Evolutionary conservation across 2,888 invertebrate species (phyloP).

Genomic region (Mycalesis mineus): DNA sequence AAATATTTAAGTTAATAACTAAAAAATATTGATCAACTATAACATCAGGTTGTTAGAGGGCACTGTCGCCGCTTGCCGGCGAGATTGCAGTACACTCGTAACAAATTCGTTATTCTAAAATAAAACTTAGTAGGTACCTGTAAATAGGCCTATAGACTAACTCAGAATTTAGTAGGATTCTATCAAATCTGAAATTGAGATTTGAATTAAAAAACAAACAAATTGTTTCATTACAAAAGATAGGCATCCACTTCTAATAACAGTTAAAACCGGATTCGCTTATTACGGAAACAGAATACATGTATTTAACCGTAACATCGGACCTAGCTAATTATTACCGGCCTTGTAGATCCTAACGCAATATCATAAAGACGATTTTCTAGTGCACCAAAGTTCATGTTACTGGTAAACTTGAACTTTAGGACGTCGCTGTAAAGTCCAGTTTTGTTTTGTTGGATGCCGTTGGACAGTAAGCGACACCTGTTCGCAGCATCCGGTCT

Average conservation of each 20-base stretch:
- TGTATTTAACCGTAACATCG: conserved; percentile 17
- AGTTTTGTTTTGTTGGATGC: conserved; percentile 30
- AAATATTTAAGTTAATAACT: no score
- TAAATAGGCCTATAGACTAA: no score
- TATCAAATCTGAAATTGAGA: no score
- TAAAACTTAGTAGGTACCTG: background rate
- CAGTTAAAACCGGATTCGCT: conserved; percentile 10
- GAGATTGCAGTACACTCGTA: no score
- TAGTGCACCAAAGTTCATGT: background rate
- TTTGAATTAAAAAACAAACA: background rate
- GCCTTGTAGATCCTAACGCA: conserved; percentile 19
- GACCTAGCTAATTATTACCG: conserved; percentile 21
- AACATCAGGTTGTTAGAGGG: no score
- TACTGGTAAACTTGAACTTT: conserved; percentile 4
- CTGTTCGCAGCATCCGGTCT: conserved; percentile 42
- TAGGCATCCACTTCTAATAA: background rate
- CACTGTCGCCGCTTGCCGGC: no score
- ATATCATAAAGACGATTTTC: conserved; percentile 17
- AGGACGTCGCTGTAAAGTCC: conserved; percentile 3
- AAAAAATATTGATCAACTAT: no score
- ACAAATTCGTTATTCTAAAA: no score
- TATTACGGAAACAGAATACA: conserved; percentile 25
- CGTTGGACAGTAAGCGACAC: conserved; percentile 50
- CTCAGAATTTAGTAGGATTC: background rate
- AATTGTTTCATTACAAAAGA: background rate